Percentiles rank a stretch among this genome's conserved stretches.
phyloP scores from a whole-genome alignment of 2,113 vertebrate species.

The Sigmodon hispidus region DNA sequence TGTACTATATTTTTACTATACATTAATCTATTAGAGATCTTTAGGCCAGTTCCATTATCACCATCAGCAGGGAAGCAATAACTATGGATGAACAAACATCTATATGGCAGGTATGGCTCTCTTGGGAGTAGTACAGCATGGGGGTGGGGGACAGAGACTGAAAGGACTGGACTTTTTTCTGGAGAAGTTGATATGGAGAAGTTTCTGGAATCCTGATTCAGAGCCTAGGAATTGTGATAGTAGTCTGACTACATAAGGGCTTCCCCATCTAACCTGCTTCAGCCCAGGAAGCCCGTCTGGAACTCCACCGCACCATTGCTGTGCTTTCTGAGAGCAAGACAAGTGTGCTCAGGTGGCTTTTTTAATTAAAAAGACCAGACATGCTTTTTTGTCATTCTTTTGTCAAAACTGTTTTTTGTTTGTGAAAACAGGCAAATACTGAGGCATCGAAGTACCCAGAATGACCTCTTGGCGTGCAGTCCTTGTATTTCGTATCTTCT shows the following conservation, averaged over 20 bases:
- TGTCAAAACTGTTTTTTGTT: constrained; percentile 60
- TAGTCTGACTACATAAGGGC: not conserved
- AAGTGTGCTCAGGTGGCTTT: not conserved
- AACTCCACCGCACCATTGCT: not conserved
- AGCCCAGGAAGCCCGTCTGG: not conserved
- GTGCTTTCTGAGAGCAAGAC: not conserved
- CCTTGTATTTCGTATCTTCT: not conserved
- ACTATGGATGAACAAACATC: not conserved
- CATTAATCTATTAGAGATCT: not conserved
- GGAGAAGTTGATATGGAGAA: not conserved
- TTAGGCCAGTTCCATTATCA: not conserved
- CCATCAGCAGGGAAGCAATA: not conserved
- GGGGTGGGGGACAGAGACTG: not conserved
- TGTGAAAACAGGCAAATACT: constrained; percentile 42
- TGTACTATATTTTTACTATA: not conserved
- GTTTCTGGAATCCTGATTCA: not conserved
- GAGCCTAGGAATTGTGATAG: not conserved
- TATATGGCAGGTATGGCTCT: not conserved
- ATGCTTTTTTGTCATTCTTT: not conserved
- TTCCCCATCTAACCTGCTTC: not conserved
- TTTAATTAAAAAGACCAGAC: constrained; percentile 46
- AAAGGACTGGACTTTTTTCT: not conserved
- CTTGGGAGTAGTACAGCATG: not conserved
- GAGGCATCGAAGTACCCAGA: not conserved
- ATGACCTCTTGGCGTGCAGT: not conserved